Base-by-base conservation (phyloP, 2,888 invertebrate genomes). In the Acholoe squamosa region DNA sequence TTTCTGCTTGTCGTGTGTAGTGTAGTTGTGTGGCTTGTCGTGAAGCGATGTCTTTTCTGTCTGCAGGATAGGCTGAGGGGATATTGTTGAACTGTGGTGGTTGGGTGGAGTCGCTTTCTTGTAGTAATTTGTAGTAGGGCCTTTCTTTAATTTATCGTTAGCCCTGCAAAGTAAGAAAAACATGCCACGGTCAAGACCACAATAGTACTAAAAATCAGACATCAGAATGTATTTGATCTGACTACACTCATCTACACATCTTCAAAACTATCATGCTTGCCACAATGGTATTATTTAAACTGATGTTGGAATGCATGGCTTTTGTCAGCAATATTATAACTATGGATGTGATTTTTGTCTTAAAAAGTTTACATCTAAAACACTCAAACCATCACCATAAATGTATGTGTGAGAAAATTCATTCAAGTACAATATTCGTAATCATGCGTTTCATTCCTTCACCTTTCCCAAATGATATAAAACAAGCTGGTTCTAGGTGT, bases 21-120 rank as follows among this genome's bases (percentile, higher is more conserved):
- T n/a, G 28, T 86, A 67, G 34, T 43, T 89, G 33, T 61, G 71
- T 33, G 16, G 89, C 91, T 94, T 94, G 22, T 94, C 94, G 91
- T 94, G 93, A 22, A 95, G 92, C 28, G 93, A 93, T 67, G 94
- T 94, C 91, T 94, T 94, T 91, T 95, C 94, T 43, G 94, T 93
- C 91, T 94, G 94, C 43, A 94, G 91, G 28, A 67, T 84, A 5
- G 94, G 94, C 91, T 94, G 94, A 0, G 94, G 94, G 90, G 94
- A 94, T 71, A 94, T 92, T 31, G 94, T 92, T 16, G 92, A 92
- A 92, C 94, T 94, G 91, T 94, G 94, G 92, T 94, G 94, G 91
- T 93, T 94, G 1, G 94, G 91, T 10, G 92, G 25, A 19, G 92
- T 88, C 67, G 91, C 92, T 91, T 94, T 94, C 92, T 93, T 94